Evolutionary conservation across 2,888 invertebrate genomes (phyloP), one percentile per base, ranked within the genome.

Genomic region (Linnaemya tessellans): DNA sequence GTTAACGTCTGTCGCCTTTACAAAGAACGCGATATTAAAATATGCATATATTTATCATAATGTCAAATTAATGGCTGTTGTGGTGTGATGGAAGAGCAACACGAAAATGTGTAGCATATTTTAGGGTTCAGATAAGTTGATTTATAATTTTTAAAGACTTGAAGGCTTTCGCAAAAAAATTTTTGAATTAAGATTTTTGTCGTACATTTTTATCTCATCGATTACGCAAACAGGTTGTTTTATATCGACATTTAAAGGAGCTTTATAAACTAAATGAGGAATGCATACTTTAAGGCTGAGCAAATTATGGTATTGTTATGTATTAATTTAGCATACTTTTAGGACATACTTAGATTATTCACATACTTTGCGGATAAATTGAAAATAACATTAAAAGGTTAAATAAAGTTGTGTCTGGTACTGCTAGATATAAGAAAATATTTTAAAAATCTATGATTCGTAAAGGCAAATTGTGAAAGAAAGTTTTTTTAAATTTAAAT

Each of bases 41-140:
- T 58, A 49, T 67, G 75, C 43, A 46, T 58, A 82, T 84, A 65
- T 79, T 79, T 58, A 77, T 82, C 65, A 68, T 68, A 74, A 84
- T 80, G 25, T 77, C 80, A 58, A 77, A 82, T 82, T 80, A 86
- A 84, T 81, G 70, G 60, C n/a, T 22, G 46, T 56, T 25, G 20
- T 62, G 8, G 8, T 11, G 20, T 41, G 20, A 43, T 0, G 38
- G 38, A 18, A 60, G 0, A 35, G 9, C 3, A 35, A n/a, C 2
- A 60, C 1, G 18, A 51, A 41, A 56, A 49, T 62, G 41, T 8
- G 15, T 25, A 41, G 80, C 54, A 58, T 74, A 67, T 60, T 43
- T 74, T 60, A 51, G 62, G 80, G 73, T 35, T 71, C 65, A 20
- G 65, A 30, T 54, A 43, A 43, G 54, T 64, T 10, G 41, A 64